These are phyloP conservation scores for Apostichopus leukothele DNA, from an alignment of 53 echinoderm and acorn worm genomes.

Conservation along the genomic window DNA sequence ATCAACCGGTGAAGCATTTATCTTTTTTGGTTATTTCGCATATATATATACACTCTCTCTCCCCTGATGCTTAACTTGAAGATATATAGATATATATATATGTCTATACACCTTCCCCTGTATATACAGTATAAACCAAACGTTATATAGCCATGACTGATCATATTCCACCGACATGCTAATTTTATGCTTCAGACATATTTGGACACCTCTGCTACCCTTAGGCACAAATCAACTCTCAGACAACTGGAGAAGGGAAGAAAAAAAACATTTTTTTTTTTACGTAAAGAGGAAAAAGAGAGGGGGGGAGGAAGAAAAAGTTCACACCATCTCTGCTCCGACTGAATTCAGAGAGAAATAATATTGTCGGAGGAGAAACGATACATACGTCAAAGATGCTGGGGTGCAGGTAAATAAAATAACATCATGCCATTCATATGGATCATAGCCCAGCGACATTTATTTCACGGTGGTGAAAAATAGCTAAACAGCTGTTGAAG, in stretches of 20 bases:
- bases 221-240: slow-evolving; percentile 31
- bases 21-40: no score
- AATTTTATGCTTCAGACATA: slow-evolving; percentile 45
- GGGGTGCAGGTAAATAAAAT: not conserved
- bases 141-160: not conserved
- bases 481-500: not conserved
- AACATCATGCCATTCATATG: not conserved
- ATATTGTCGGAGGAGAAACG: not conserved
- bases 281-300: not conserved
- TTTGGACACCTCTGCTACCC: slow-evolving; percentile 36
- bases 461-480: not conserved
- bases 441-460: not conserved
- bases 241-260: not conserved
- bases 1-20: no score
- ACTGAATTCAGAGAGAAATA: not conserved
- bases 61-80: no score
- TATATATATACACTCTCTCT: no score
- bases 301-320: not conserved
- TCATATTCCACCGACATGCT: slow-evolving; percentile 28
- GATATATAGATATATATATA: no score
- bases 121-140: no score
- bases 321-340: slow-evolving; percentile 17
- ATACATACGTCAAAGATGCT: not conserved
- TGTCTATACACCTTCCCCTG: no score
- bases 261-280: not conserved